Conservation (phyloP, 1,140 invertebrate genomes). For the Aleiodes sp. region DNA sequence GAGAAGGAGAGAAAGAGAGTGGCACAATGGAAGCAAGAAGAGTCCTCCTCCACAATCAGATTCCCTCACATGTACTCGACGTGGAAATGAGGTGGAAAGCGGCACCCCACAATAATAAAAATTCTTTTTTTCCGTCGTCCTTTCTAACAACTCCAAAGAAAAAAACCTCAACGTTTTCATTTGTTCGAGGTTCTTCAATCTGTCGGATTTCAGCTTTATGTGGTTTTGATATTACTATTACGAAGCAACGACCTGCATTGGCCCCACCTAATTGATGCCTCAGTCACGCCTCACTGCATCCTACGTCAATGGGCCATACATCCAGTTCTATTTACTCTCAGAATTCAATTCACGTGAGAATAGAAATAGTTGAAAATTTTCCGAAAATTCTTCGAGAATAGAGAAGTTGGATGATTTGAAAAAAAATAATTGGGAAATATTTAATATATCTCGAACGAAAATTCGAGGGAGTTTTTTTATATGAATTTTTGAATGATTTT, state of each 20-base stretch:
- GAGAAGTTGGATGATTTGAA: too few relatives aligned
- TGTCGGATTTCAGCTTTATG: slow-evolving; percentile 44
- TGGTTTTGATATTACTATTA: slow-evolving; percentile 47
- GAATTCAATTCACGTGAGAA: background rate
- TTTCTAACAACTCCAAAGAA: slow-evolving; percentile 18
- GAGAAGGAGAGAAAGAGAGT: too few relatives aligned
- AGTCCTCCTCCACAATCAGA: slow-evolving; percentile 50
- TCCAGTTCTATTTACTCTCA: background rate
- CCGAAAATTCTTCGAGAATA: background rate
- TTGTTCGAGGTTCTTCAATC: slow-evolving; percentile 44
- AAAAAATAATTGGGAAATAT: too few relatives aligned
- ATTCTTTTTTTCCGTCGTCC: too few relatives aligned
- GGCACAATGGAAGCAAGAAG: slow-evolving; percentile 49
- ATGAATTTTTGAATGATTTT: too few relatives aligned
- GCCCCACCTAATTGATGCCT: slow-evolving; percentile 20
- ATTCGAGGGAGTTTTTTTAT: too few relatives aligned
- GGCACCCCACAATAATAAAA: slow-evolving; percentile 45
- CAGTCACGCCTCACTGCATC: slow-evolving; percentile 39
- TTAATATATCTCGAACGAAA: too few relatives aligned
- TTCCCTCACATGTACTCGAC: slow-evolving; percentile 48
- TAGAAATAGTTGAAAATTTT: background rate
- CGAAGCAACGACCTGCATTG: slow-evolving; percentile 32
- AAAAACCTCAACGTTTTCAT: slow-evolving; percentile 33
- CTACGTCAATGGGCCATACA: slow-evolving; percentile 23
- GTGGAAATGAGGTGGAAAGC: slow-evolving; percentile 64